These are phyloP conservation scores for Australoheros scitulus DNA, from an alignment of 2,113 vertebrate genomes.

Conservation along the genomic window DNA sequence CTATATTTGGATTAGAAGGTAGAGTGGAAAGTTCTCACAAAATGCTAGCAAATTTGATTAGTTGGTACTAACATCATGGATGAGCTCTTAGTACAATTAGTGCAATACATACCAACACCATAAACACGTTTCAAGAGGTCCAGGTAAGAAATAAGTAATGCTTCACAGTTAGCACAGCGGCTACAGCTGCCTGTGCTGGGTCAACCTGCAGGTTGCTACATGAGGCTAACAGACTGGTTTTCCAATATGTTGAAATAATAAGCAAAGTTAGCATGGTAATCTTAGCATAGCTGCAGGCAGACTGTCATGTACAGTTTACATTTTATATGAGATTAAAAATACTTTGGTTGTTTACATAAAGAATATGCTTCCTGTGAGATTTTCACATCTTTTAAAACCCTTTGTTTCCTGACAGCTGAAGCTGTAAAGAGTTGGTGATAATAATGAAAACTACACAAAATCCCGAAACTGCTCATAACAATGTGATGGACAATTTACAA, in stretches of 20 bases:
- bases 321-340: not conserved
- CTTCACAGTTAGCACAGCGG: not conserved
- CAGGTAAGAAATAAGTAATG: not conserved
- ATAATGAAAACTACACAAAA: not conserved
- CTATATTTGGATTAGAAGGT: too few species aligned
- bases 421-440: not conserved
- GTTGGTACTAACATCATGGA: too few species aligned
- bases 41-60: too few species aligned
- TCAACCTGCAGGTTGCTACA: not conserved
- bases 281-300: not conserved
- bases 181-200: not conserved
- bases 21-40: too few species aligned
- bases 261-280: not conserved
- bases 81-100: too few species aligned
- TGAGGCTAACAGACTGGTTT: not conserved
- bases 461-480: not conserved
- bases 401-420: not conserved
- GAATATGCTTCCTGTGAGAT: not conserved
- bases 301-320: not conserved
- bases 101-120: accelerated
- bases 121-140: not conserved
- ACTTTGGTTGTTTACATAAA: not conserved
- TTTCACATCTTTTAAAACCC: not conserved
- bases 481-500: not conserved
- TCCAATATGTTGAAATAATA: not conserved